Percentiles rank a stretch among this genome's conserved stretches.
Conservation (phyloP, 2,888 invertebrate genomes). For the Agonopterix arenella region DNA sequence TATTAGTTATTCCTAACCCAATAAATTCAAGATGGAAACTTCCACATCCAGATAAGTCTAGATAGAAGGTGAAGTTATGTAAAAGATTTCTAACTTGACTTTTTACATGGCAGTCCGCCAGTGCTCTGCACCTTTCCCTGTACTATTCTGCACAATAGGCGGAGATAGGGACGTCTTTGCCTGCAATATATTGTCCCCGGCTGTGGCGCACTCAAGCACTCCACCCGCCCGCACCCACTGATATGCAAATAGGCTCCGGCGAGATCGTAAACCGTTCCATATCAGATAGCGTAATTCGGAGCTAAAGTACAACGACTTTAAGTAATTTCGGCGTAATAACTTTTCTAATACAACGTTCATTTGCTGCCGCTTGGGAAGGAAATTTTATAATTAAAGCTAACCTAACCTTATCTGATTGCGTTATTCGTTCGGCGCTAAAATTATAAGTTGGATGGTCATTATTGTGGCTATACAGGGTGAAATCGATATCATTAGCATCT, state of each 20-base stretch:
- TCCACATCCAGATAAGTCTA: neutral
- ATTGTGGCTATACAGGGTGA: no score
- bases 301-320: constrained; percentile 40
- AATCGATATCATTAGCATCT: no score
- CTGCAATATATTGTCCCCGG: constrained; percentile 59
- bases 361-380: constrained; percentile 6
- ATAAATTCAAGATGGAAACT: no score
- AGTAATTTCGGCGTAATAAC: constrained; percentile 25
- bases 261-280: constrained; percentile 65
- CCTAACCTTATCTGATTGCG: neutral
- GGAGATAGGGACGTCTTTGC: constrained; percentile 57
- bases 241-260: constrained; percentile 66
- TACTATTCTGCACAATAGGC: constrained; percentile 45
- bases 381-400: neutral
- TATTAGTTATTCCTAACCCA: no score
- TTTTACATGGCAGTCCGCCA: constrained; percentile 7
- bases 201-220: constrained; percentile 38
- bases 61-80: neutral
- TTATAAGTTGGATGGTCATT: no score
- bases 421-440: neutral
- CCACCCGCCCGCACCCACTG: constrained; percentile 42
- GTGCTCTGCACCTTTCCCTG: constrained; percentile 26
- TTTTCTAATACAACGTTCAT: constrained; percentile 17
- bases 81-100: constrained; percentile 3
- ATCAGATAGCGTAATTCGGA: constrained; percentile 63